Conservation (phyloP, 2,113 vertebrate genomes). For the Phaetusa simplex region DNA sequence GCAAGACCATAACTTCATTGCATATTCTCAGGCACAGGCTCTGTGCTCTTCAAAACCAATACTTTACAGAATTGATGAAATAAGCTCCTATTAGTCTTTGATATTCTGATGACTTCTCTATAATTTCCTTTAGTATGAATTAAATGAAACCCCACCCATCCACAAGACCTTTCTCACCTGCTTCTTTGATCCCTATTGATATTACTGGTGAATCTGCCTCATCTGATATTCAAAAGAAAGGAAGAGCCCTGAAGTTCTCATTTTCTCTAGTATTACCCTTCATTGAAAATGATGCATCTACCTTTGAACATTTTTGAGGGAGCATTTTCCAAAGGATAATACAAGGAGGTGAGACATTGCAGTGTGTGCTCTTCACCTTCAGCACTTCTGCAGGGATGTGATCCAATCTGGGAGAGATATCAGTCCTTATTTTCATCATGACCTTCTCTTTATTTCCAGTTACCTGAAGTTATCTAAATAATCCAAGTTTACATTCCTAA, state of each 20-base stretch:
- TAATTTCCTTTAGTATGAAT: neutral
- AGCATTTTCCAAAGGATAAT: neutral
- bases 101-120: neutral
- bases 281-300: neutral
- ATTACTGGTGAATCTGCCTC: neutral
- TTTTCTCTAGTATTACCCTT: neutral
- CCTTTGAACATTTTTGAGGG: neutral
- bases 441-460: neutral
- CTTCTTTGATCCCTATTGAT: neutral
- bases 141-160: neutral
- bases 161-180: neutral
- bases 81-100: neutral
- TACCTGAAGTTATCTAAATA: neutral
- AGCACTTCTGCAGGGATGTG: neutral
- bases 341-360: rapidly evolving
- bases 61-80: neutral
- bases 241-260: neutral
- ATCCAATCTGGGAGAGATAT: neutral
- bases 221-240: neutral
- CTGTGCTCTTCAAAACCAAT: slow-evolving; percentile 8
- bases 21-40: neutral
- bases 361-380: neutral
- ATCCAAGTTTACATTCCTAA: neutral
- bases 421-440: neutral
- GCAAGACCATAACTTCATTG: neutral